Percentiles rank a stretch among this genome's conserved stretches.
phyloP scores from a whole-genome alignment of 2,113 vertebrate genomes.

The Sander vitreus region DNA sequence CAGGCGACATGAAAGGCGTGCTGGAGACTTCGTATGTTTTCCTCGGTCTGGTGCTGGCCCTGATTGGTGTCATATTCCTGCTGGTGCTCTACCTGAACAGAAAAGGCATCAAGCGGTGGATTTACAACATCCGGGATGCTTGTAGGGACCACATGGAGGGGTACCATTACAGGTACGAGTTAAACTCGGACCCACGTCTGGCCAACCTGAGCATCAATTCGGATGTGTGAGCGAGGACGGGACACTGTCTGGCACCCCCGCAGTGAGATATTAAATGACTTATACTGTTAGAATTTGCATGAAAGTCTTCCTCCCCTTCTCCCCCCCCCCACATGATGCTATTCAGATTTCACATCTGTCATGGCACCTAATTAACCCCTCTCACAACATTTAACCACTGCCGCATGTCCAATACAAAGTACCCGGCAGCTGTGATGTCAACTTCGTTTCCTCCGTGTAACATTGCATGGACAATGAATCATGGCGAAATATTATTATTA shows the following conservation, averaged over 20 bases:
- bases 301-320: slow-evolving; percentile 78
- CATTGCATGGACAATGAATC: slow-evolving; percentile 81
- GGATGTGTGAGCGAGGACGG: slow-evolving; percentile 86
- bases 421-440: slow-evolving; percentile 73
- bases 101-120: slow-evolving; percentile 98
- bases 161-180: slow-evolving; percentile 98
- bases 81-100: slow-evolving; percentile 98
- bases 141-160: slow-evolving; percentile 99
- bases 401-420: slow-evolving; percentile 68
- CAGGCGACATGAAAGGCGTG: slow-evolving; percentile 81
- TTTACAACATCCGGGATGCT: slow-evolving; percentile 97
- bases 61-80: slow-evolving; percentile 97
- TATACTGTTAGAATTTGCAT: slow-evolving; percentile 85
- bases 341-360: slow-evolving; percentile 51
- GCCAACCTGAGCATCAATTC: slow-evolving; percentile 97
- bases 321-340: slow-evolving; percentile 8
- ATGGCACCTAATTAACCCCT: slow-evolving; percentile 25
- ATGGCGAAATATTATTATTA: slow-evolving; percentile 2
- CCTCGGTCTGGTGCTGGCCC: slow-evolving; percentile 94
- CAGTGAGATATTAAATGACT: slow-evolving; percentile 57
- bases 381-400: slow-evolving; percentile 42
- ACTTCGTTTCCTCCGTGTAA: slow-evolving; percentile 63
- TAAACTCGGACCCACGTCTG: slow-evolving; percentile 94
- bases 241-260: slow-evolving; percentile 26
- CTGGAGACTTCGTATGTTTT: slow-evolving; percentile 97